A percentile compares a stretch with the other conserved stretches of the same genome.
These are phyloP conservation scores for Chrysolina haemoptera DNA, from an alignment of 2,888 invertebrate species.

Conservation along the genomic window DNA sequence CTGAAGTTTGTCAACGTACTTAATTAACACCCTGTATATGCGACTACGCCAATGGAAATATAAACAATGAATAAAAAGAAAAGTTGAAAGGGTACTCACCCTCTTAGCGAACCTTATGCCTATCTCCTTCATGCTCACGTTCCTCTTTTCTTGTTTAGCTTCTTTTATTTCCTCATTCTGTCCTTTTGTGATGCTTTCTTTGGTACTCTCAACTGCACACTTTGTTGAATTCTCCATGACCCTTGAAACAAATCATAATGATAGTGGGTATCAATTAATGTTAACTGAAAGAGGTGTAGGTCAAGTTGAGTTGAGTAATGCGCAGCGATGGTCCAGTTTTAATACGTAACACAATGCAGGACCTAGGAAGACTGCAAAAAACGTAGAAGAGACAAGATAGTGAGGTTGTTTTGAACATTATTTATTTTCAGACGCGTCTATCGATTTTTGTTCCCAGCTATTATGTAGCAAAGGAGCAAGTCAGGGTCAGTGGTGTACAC, in stretches of 20 bases:
- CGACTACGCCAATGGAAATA: neutral
- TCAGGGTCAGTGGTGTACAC: neutral
- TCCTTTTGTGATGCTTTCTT: neutral
- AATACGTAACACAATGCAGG: neutral
- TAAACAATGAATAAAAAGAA: neutral
- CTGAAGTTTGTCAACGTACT: too few species aligned
- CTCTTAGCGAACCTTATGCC: conserved; percentile 32
- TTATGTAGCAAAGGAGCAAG: neutral
- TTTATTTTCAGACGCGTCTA: neutral
- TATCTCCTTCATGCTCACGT: conserved; percentile 32
- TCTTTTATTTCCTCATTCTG: conserved; percentile 22
- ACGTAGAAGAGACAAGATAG: neutral
- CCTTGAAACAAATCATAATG: conserved; percentile 39
- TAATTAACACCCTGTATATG: too few species aligned
- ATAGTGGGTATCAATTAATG: conserved; percentile 25
- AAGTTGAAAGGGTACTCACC: conserved; percentile 26
- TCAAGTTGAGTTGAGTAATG: conserved; percentile 20
- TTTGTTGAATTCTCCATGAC: conserved; percentile 34
- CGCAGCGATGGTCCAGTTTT: neutral
- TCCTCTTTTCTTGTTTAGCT: conserved; percentile 15
- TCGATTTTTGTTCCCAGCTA: neutral
- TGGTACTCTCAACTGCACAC: neutral
- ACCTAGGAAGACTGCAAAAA: neutral
- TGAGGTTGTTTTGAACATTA: neutral
- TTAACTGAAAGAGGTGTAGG: conserved; percentile 33